phyloP scores from a whole-genome alignment of 2,113 vertebrate genomes.

The Colaptes auratus region DNA sequence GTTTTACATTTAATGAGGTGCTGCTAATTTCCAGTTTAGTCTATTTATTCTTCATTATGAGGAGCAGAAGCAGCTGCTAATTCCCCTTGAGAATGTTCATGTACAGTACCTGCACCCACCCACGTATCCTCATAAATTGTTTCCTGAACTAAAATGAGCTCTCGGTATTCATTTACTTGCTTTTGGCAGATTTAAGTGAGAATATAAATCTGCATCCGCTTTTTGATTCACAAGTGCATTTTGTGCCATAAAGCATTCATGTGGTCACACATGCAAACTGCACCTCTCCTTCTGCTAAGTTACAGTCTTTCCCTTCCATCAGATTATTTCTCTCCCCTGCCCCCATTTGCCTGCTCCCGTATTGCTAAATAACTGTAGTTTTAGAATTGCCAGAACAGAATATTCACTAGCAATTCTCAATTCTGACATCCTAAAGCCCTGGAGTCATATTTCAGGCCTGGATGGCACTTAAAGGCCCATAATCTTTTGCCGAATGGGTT shows the following conservation, averaged over 20 bases:
- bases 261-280: slow-evolving; percentile 44
- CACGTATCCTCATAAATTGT: slow-evolving; percentile 31
- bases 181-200: slow-evolving; percentile 68
- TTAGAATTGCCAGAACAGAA: slow-evolving; percentile 60
- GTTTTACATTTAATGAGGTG: slow-evolving; percentile 61
- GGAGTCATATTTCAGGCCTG: slow-evolving; percentile 87
- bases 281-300: slow-evolving; percentile 53
- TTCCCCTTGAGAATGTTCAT: slow-evolving; percentile 19
- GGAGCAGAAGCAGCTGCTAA: slow-evolving; percentile 44
- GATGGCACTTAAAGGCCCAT: slow-evolving; percentile 88
- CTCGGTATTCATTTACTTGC: slow-evolving; percentile 53
- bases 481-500: slow-evolving; percentile 85
- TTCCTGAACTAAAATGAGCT: slow-evolving; percentile 52
- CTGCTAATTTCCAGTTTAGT: slow-evolving; percentile 64
- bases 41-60: slow-evolving; percentile 24
- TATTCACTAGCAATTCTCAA: slow-evolving; percentile 73
- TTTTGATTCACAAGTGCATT: slow-evolving; percentile 72
- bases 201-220: slow-evolving; percentile 71
- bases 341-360: background rate
- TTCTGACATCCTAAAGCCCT: slow-evolving; percentile 75
- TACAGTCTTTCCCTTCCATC: slow-evolving; percentile 22
- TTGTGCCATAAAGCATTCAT: slow-evolving; percentile 73
- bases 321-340: background rate
- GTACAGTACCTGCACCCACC: slow-evolving; percentile 42
- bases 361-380: slow-evolving; percentile 53